phyloP scores from a whole-genome alignment of 2,113 vertebrate genomes.

The Hippocampus zosterae region DNA sequence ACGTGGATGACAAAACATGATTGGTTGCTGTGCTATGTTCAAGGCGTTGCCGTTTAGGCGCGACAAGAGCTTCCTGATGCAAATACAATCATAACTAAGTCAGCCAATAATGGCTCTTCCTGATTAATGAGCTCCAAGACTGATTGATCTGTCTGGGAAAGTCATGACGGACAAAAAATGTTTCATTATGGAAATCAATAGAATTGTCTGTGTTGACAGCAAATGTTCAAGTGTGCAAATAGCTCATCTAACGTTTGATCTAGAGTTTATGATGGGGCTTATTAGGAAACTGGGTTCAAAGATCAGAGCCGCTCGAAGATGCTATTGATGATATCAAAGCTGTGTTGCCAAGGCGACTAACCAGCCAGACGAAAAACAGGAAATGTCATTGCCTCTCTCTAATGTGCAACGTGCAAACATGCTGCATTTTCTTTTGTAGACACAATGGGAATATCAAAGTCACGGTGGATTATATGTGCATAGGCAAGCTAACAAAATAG shows the following conservation, averaged over 20 bases:
- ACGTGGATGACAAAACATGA: slow-evolving; percentile 12
- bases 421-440: slow-evolving; percentile 8
- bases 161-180: slow-evolving; percentile 48
- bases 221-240: slow-evolving; percentile 39
- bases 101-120: slow-evolving; percentile 32
- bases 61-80: slow-evolving; percentile 25
- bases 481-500: too few relatives aligned
- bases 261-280: slow-evolving; percentile 34
- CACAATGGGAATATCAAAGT: background rate
- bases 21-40: slow-evolving; percentile 19
- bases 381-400: slow-evolving; percentile 45
- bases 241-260: slow-evolving; percentile 50
- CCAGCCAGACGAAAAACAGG: slow-evolving; percentile 53
- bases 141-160: slow-evolving; percentile 59
- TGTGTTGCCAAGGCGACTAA: slow-evolving; percentile 59
- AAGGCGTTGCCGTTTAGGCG: slow-evolving; percentile 12
- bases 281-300: slow-evolving; percentile 41
- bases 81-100: slow-evolving; percentile 40
- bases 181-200: slow-evolving; percentile 63
- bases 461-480: background rate
- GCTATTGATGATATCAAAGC: slow-evolving; percentile 22
- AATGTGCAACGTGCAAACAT: slow-evolving; percentile 24
- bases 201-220: slow-evolving; percentile 40
- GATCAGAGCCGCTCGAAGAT: slow-evolving; percentile 44
- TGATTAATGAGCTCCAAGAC: slow-evolving; percentile 48